Base-by-base conservation (phyloP, 23 tunicate species). In the Botrylloides violaceus region DNA sequence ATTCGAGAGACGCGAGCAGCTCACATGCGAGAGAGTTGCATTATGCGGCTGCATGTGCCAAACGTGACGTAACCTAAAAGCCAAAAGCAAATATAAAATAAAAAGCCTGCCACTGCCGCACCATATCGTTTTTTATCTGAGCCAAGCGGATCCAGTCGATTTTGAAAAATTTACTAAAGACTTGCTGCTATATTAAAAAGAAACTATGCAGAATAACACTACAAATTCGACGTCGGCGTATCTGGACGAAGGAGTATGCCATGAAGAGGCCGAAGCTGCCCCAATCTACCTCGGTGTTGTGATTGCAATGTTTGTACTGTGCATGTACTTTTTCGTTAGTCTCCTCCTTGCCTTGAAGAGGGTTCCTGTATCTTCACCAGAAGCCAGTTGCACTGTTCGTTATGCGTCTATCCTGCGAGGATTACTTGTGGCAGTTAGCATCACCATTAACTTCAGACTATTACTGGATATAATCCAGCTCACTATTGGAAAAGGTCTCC, bases 271-370 rank as follows among this genome's bases (percentile, higher is more conserved):
- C 21, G 6, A 37, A 6, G 56, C 74, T n/a, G n/a, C 58, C 4
- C 74, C 43, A 1, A 24, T 68, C 0, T 68, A 68, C 74, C 24
- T 68, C 21, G 74, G 32, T n/a, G 28, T 43, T 19, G 27, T 68
- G 1, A 30, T 12, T 19, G 23, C 26, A 4, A 68, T 68, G 74
- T 28, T 37, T 5, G 24, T 18, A 32, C 29, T 68, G 15, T 21
- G 49, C 74, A 32, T 68, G 36, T 68, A 68, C 37, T 68, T 68
- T 28, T n/a, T 68, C 56, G 37, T 68, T 4, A 68, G 74, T 43
- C 47, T 68, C 49, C 4, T n/a, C 9, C n/a, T 37, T 27, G 74
- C 74, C 24, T 28, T 68, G 27, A 32, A 36, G 24, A 39, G 64
- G 1, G 27, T 36, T 24, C 58, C 57, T 23, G 26, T 23, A 25